These are phyloP conservation scores for Cecidostiba fungosa DNA, from an alignment of 2,888 invertebrate species.

Conservation along the genomic window DNA sequence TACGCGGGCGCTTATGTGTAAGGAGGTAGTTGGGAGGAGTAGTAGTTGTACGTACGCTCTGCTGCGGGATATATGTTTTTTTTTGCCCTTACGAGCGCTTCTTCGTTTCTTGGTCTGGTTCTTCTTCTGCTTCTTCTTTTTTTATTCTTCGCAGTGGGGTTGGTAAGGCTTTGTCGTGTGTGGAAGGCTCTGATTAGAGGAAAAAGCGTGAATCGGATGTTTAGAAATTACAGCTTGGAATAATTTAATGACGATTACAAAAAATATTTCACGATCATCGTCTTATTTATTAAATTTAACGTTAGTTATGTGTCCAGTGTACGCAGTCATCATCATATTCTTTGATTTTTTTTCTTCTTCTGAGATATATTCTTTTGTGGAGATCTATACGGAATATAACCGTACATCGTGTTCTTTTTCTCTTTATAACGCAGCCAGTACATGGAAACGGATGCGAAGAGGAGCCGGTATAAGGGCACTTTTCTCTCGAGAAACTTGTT, in stretches of 20 bases:
- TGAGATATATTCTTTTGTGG: not conserved
- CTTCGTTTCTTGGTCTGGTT: conserved; percentile 28
- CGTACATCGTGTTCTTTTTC: not conserved
- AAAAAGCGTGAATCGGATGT: not conserved
- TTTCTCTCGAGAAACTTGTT: conserved; percentile 49
- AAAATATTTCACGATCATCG: not conserved
- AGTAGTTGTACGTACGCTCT: conserved; percentile 18
- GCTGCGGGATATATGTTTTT: conserved; percentile 29
- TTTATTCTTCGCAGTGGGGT: not conserved
- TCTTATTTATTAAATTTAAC: not conserved
- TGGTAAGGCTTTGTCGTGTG: not conserved
- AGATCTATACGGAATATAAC: not conserved
- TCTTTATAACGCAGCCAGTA: not conserved
- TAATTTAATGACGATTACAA: not conserved
- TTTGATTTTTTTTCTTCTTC: not conserved
- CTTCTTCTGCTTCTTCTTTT: conserved; percentile 12
- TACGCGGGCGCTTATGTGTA: conserved; percentile 36
- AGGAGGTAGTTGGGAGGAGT: not conserved
- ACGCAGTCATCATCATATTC: not conserved
- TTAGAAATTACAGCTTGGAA: not conserved
- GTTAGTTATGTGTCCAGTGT: not conserved
- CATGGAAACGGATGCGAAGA: not conserved
- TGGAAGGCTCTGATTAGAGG: conserved; percentile 37
- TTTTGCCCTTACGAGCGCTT: conserved; percentile 29
- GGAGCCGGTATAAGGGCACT: conserved; percentile 13